Conservation (phyloP, 2,113 vertebrate species). For the Eonycteris spelaea region DNA sequence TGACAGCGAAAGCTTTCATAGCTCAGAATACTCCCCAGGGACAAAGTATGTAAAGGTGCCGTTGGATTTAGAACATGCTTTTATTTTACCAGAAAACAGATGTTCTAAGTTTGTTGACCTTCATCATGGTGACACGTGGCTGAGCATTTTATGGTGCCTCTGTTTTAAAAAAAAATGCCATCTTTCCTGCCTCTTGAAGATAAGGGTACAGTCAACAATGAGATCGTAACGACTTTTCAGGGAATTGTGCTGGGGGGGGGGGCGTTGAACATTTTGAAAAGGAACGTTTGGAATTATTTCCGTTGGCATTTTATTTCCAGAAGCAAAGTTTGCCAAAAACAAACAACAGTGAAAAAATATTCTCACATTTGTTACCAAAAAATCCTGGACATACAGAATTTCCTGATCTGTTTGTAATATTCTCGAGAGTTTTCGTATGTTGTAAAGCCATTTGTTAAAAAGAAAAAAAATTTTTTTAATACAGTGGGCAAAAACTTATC, state of each 20-base stretch:
- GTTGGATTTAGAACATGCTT: background rate
- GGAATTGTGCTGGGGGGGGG: background rate
- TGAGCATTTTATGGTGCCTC: background rate
- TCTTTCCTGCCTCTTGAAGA: background rate
- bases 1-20: background rate
- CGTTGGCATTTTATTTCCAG: background rate
- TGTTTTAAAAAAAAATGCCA: background rate
- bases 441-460: background rate
- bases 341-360: background rate
- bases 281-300: background rate
- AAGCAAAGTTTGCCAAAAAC: background rate
- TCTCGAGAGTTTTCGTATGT: background rate
- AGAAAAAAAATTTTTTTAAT: background rate
- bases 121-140: background rate
- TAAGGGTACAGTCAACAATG: background rate
- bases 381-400: background rate
- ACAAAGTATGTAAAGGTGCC: background rate
- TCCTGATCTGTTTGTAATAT: background rate
- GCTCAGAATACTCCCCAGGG: background rate
- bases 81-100: background rate
- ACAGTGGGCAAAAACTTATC: background rate
- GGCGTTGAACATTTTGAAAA: background rate
- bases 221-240: background rate
- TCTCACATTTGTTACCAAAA: background rate
- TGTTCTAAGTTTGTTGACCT: background rate